Evolutionary conservation across 1,140 invertebrate species (phyloP), one percentile per base, ranked within the genome.

Genomic region (Orussus abietinus): DNA sequence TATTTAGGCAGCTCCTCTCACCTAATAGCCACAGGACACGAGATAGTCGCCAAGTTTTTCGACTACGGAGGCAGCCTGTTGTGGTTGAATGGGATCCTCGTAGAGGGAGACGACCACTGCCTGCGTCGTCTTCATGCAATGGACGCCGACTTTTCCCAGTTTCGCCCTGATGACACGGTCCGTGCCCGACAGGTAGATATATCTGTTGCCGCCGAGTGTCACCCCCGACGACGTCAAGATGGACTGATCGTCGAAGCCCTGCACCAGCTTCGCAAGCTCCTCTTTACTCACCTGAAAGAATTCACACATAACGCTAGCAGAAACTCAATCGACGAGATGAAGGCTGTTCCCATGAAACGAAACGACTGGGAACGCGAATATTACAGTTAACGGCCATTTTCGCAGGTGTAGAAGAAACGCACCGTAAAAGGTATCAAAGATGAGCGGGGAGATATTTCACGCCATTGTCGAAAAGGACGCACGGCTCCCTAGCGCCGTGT

Each of bases 1-100:
- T n/a, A n/a, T n/a, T n/a, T n/a, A n/a, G n/a, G n/a, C n/a, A n/a
- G n/a, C n/a, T n/a, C n/a, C n/a, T n/a, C 70, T 51, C 55, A 74
- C 71, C 82, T 92, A 92, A 85, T 90, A 93, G 81, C 90, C 89
- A 80, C 88, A 91, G 77, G 80, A 84, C 79, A 92, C 82, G 81
- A 92, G 83, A 84, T 93, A 92, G 77, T 93, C 90, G 79, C 90
- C 90, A 81, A 93, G 81, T 80, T 92, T 92, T 83, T 93, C 90
- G 72, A 92, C 90, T 74, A 92, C 88, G 55, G 88, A 90, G 70
- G 90, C 90, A 66, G 89, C 89, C 77, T 93, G 90, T 76, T 92
- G 89, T 72, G 90, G 90, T 77, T 92, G 89, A 75, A 92, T 90
- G 63, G 90, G 90, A 77, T 92, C 89, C 81, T 92, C 88, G 67